Conservation (phyloP, 2,797 vertebrate genomes). For the Xyrichtys novacula region DNA sequence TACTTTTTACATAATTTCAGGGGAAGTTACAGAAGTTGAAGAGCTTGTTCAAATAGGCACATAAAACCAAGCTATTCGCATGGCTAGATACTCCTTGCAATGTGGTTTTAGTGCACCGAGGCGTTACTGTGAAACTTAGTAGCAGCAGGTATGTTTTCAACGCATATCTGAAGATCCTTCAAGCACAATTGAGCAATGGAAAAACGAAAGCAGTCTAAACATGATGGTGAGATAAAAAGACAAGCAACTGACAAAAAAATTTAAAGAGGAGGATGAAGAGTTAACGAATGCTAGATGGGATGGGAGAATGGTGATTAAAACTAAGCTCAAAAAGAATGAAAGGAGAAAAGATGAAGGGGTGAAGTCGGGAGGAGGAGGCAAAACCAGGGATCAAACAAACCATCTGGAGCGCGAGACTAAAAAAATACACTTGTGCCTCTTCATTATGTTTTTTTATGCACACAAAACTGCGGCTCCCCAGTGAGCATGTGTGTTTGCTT, state of each 20-base stretch:
- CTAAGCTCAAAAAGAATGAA: neutral
- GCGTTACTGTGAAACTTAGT: no score
- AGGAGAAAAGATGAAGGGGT: conserved; percentile 32
- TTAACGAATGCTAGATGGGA: conserved; percentile 23
- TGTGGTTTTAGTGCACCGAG: no score
- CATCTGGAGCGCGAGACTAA: conserved; percentile 60
- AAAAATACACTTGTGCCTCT: conserved; percentile 39
- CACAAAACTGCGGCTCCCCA: conserved; percentile 33
- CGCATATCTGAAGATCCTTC: conserved; percentile 23
- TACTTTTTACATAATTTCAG: no score
- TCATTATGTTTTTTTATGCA: conserved; percentile 60
- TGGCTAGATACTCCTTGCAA: no score
- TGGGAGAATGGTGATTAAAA: neutral
- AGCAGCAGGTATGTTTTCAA: no score
- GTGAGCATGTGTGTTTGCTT: conserved; percentile 21
- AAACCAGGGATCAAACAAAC: conserved; percentile 56
- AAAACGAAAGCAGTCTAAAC: neutral
- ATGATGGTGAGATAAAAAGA: conserved; percentile 38
- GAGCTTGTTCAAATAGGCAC: no score
- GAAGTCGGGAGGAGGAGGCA: conserved; percentile 16
- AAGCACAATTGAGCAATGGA: conserved; percentile 26
- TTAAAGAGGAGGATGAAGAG: conserved; percentile 23
- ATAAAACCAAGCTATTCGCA: no score
- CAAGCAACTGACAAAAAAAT: conserved; percentile 40
- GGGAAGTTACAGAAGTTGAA: no score